Percentiles rank a stretch among this genome's conserved stretches.
phyloP scores from a whole-genome alignment of 1,140 invertebrate species.

The Drosophila auraria region DNA sequence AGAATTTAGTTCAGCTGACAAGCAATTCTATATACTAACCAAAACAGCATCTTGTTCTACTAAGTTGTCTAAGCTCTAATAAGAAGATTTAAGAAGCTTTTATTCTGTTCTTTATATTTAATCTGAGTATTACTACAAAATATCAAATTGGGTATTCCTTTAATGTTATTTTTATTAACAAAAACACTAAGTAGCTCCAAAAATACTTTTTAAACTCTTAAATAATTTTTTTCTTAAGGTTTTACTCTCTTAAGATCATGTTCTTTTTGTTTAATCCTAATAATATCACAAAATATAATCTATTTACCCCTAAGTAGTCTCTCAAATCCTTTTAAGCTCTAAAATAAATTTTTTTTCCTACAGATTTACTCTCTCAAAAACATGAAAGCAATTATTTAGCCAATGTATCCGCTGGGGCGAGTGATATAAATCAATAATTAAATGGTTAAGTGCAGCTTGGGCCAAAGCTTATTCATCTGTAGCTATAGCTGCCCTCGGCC shows the following conservation, averaged over 20 bases:
- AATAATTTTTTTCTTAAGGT: not conserved
- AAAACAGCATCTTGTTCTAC: not conserved
- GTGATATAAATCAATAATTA: conserved; percentile 38
- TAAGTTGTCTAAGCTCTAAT: not conserved
- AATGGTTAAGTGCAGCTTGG: conserved; percentile 30
- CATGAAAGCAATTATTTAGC: not conserved
- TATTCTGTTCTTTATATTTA: no score
- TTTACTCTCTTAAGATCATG: not conserved
- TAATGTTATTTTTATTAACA: not conserved
- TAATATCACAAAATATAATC: no score
- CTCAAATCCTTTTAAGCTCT: not conserved
- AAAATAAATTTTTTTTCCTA: not conserved
- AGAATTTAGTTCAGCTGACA: not conserved
- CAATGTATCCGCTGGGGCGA: conserved; percentile 11
- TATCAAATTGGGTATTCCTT: not conserved
- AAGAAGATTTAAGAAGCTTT: not conserved
- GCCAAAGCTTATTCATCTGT: conserved; percentile 35
- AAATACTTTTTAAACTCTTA: not conserved
- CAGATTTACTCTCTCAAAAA: not conserved
- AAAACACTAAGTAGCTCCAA: no score
- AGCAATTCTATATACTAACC: not conserved
- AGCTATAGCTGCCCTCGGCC: conserved; percentile 14
- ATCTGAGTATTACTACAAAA: not conserved
- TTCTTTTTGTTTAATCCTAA: no score
- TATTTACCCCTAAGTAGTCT: no score